Evolutionary conservation across 2,888 invertebrate species (phyloP).

Genomic region (Cryptus viduatorius): DNA sequence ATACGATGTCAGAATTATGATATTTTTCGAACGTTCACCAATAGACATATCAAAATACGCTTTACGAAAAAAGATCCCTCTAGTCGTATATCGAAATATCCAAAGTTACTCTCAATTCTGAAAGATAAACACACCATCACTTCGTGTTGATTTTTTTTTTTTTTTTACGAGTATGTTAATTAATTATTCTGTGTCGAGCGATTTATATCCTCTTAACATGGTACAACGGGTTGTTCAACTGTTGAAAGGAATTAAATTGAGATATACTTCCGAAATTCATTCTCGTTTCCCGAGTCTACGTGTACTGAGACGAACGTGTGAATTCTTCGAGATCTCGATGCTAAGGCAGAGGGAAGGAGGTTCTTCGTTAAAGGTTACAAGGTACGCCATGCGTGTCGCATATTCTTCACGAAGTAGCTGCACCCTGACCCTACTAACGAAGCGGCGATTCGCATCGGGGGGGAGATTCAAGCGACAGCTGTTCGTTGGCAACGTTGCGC

Average conservation of each 20-base stretch:
- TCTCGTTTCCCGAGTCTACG: background rate
- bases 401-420: constrained; percentile 21
- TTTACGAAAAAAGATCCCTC: background rate
- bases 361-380: background rate
- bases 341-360: constrained; percentile 9
- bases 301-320: constrained; percentile 17
- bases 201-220: background rate
- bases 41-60: background rate
- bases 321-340: background rate
- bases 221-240: background rate
- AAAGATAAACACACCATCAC: constrained; percentile 4
- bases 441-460: constrained; percentile 53
- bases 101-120: background rate
- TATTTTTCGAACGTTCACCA: background rate
- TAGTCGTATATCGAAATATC: background rate
- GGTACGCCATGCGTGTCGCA: constrained; percentile 16
- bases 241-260: background rate
- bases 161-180: background rate
- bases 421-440: constrained; percentile 45
- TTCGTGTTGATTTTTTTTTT: background rate
- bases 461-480: constrained; percentile 59
- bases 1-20: too few species aligned
- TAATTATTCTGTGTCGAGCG: background rate
- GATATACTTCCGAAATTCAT: background rate
- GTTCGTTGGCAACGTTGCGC: constrained; percentile 44